Evolutionary conservation across 1,140 invertebrate species (phyloP).

Genomic region (Cecropterus lyciades): DNA sequence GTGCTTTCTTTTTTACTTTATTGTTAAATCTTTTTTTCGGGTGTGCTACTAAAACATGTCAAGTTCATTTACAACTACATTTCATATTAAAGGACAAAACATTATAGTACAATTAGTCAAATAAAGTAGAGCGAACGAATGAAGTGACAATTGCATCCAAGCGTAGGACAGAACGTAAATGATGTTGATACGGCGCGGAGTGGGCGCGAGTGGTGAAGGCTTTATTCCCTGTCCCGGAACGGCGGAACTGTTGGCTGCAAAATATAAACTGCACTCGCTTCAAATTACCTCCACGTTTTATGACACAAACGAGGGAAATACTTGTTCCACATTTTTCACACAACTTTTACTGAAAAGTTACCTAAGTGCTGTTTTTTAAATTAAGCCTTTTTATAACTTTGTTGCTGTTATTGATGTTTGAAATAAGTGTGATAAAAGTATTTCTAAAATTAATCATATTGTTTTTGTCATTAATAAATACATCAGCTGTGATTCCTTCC

Average conservation of each 20-base stretch:
- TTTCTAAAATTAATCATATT: too few species aligned
- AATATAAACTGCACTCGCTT: slow-evolving; percentile 68
- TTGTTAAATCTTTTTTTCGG: too few species aligned
- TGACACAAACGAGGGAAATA: slow-evolving; percentile 60
- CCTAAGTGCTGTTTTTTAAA: slow-evolving; percentile 14
- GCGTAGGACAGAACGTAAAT: slow-evolving; percentile 29
- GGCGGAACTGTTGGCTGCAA: slow-evolving; percentile 51
- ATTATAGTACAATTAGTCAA: background rate
- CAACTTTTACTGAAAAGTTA: slow-evolving; percentile 18
- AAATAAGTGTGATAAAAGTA: background rate
- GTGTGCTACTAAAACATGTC: too few species aligned
- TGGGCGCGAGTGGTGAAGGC: slow-evolving; percentile 54
- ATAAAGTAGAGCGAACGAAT: slow-evolving; percentile 21
- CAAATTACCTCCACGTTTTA: slow-evolving; percentile 69
- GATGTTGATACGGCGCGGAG: slow-evolving; percentile 28
- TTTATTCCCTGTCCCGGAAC: slow-evolving; percentile 58
- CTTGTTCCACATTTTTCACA: slow-evolving; percentile 45
- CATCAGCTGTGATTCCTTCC: too few species aligned
- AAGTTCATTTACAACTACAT: too few species aligned
- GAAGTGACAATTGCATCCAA: slow-evolving; percentile 24
- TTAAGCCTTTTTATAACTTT: background rate
- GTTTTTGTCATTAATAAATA: too few species aligned
- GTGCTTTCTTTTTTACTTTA: too few species aligned
- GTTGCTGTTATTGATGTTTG: slow-evolving; percentile 2
- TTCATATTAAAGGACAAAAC: too few species aligned